phyloP scores from a whole-genome alignment of 2,888 invertebrate species.

The Heteropelma amictum region DNA sequence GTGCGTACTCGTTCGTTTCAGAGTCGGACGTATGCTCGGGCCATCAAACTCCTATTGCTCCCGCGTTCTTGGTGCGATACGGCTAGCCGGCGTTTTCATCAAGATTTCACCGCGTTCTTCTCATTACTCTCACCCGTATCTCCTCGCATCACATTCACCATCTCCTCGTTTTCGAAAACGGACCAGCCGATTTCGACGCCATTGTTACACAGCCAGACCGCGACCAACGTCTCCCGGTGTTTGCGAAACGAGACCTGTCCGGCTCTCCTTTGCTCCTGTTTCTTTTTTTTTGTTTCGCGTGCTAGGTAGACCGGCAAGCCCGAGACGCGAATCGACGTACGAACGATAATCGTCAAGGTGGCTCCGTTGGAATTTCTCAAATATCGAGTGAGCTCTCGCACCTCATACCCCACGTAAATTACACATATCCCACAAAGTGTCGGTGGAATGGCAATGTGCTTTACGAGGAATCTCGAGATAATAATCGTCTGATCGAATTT shows the following conservation, averaged over 20 bases:
- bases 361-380: not conserved
- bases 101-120: conserved; percentile 20
- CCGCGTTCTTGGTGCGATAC: conserved; percentile 31
- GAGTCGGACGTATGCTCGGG: conserved; percentile 61
- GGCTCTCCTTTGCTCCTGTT: not conserved
- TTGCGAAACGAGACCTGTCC: conserved; percentile 24
- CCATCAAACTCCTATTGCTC: conserved; percentile 38
- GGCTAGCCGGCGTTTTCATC: conserved; percentile 52
- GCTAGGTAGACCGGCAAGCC: not conserved
- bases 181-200: conserved; percentile 53
- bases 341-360: not conserved
- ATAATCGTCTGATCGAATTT: conserved; percentile 2
- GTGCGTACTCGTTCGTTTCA: conserved; percentile 55
- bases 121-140: not conserved
- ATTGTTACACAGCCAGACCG: conserved; percentile 60
- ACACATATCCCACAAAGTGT: conserved; percentile 15
- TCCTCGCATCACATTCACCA: too few relatives aligned
- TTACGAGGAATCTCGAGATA: not conserved
- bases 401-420: not conserved
- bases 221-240: not conserved
- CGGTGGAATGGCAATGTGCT: not conserved
- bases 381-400: too few relatives aligned
- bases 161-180: not conserved
- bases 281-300: not conserved
- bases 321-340: not conserved